Base-by-base conservation (phyloP, 2,113 vertebrate species). In the Cebus imitator region DNA sequence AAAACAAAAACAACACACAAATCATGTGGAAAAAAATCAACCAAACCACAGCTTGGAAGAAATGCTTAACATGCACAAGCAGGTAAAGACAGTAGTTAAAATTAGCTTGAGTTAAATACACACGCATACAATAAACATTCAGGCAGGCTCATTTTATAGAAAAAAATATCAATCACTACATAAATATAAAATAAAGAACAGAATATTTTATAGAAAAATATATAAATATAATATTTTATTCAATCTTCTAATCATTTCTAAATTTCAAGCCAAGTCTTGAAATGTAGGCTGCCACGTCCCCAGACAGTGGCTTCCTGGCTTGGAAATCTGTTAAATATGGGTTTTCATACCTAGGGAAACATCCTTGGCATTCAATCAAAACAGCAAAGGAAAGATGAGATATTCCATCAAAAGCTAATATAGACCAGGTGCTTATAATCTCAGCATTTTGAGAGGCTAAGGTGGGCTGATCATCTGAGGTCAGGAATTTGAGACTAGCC, bases 81-180 rank as follows among this genome's bases (percentile, higher is more conserved):
- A 97, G 72, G 73, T 95, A 94, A 97, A 98, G 37, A 58, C 87
- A 98, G 97, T 82, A 1, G 83, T 97, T 96, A 95, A 96, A 98
- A 98, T 97, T 95, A 97, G 86, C 96, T 98, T 6, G 95, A 98
- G 97, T 98, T 98, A 98, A 98, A 98, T 98, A 87, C 21, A 96
- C 43, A 90, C 35, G 52, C 18, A 73, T 75, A 48, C 8, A 75
- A 73, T 70, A 76, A 93, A 50, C 23, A 50, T 27, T 58, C 32
- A 97, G 32, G 52, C 48, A 83, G 27, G 80, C 72, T 76, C 10
- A 7, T 21, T 66, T 93, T 79, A 61, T 4, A 66, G 20, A 75
- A 85, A 91, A 92, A 87, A 80, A 85, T 66, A 40, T 87, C 40
- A 66, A 61, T 25, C 6, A 11, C 8, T n/a, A 58, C 43, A 40